Evolutionary conservation across 2,888 invertebrate genomes (phyloP), one percentile per base, ranked within the genome.

Genomic region (Myopa testacea): DNA sequence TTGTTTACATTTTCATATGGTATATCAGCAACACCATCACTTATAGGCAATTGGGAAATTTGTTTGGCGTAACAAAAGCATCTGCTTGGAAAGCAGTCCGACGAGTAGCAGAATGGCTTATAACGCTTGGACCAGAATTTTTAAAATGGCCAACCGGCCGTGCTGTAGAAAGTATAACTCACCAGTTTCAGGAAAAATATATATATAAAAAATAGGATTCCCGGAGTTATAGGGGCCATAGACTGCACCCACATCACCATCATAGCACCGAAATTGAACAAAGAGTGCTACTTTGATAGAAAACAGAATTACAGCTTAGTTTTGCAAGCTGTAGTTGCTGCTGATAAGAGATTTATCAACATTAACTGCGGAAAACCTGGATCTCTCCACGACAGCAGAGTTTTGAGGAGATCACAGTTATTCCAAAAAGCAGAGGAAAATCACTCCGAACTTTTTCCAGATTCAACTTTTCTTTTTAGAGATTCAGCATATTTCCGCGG

Each of bases 291-390:
- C 63, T 80, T 77, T 16, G 82, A 83, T 71, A 50, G 81, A 55
- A 81, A 83, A 58, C 67, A 80, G 10, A 71, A 58, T 4, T 82
- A 82, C 63, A 82, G 80, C 38, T 75, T 85, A 8, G 65, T 81
- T n/a, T 58, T 86, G 14, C 84, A 84, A 78, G 84, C 79, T 50
- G 83, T 85, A 19, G 83, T 83, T 12, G 82, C 83, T 80, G 79
- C 79, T 0, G 78, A 83, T 16, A 85, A 83, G 76, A 81, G 76
- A 34, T 80, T 78, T 52, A 81, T 82, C 10, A 82, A 83, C 73
- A 77, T 85, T 6, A 82, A 78, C 71, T 83, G 82, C 60, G 84
- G 84, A 26, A 82, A 84, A 62, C 82, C 85, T 16, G 84, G 84
- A 12, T 80, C 83, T 2, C 79, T 84, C 12, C 81, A 85, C 67